phyloP scores from a whole-genome alignment of 1,140 invertebrate species.

The Pachypeltis micranthus region DNA sequence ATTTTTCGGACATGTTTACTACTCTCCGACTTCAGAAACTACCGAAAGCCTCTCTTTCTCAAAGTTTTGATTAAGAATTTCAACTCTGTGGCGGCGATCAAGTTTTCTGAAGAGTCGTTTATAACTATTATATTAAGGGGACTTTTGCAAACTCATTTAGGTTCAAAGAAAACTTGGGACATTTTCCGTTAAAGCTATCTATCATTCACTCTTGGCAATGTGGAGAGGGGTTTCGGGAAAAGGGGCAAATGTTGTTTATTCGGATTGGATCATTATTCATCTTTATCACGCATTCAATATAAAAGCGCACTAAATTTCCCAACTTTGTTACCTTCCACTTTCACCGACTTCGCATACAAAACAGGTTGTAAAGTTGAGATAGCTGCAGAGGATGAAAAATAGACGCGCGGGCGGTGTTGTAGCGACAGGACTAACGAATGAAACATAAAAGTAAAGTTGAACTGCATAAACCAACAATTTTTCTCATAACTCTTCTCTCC shows the following conservation, averaged over 20 bases:
- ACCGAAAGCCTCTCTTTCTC: too few species aligned
- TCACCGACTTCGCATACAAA: not conserved
- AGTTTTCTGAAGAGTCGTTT: slow-evolving; percentile 13
- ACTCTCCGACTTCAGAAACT: not conserved
- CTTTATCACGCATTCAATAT: slow-evolving; percentile 6
- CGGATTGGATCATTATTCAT: slow-evolving; percentile 8
- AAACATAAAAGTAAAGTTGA: too few species aligned
- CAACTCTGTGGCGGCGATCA: slow-evolving; percentile 14
- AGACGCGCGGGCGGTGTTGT: too few species aligned
- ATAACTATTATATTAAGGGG: slow-evolving; percentile 12
- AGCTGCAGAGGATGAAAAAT: not conserved
- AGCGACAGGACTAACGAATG: too few species aligned
- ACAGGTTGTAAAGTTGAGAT: slow-evolving; percentile 1
- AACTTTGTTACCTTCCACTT: not conserved
- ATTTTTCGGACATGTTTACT: slow-evolving; percentile 12
- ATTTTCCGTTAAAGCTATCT: slow-evolving; percentile 3
- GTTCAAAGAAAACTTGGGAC: not conserved
- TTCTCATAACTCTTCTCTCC: too few species aligned
- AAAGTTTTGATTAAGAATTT: slow-evolving; percentile 18
- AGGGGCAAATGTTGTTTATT: slow-evolving; percentile 1
- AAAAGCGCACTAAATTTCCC: slow-evolving; percentile 1
- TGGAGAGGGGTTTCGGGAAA: too few species aligned
- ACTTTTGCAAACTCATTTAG: slow-evolving; percentile 7
- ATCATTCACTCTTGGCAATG: too few species aligned
- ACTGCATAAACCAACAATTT: too few species aligned